Percentiles rank a stretch among this genome's conserved stretches.
Conservation (phyloP, 1,140 invertebrate species). For the Pogonus chalceus region DNA sequence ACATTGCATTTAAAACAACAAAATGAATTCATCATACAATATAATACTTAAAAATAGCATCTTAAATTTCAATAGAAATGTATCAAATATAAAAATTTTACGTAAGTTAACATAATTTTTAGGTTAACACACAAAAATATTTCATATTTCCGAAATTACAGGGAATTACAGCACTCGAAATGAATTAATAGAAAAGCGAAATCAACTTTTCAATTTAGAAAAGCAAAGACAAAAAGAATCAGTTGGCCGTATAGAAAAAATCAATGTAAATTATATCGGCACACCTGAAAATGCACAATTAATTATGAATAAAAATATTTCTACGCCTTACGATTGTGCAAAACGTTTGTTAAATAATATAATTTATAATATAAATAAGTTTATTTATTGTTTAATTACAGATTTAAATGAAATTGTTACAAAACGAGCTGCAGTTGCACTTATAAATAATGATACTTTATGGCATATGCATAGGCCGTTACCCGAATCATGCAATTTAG, state of each 20-base stretch:
- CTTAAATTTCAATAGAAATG: not conserved
- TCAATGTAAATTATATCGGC: conserved; percentile 71
- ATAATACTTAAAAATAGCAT: not conserved
- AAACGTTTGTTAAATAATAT: conserved; percentile 53
- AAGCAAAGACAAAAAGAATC: conserved; percentile 55
- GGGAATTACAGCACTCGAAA: not conserved
- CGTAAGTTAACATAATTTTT: not conserved
- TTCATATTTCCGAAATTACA: too few species aligned
- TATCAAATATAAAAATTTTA: not conserved
- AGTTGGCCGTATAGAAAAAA: conserved; percentile 83
- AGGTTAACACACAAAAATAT: too few species aligned
- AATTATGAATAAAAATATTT: conserved; percentile 86
- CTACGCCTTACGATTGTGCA: conserved; percentile 87
- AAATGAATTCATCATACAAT: not conserved
- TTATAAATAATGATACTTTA: conserved; percentile 60
- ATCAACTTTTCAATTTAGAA: conserved; percentile 72
- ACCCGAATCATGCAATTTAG: conserved; percentile 62
- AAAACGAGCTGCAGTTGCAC: conserved; percentile 64
- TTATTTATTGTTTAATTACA: conserved; percentile 34
- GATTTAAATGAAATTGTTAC: conserved; percentile 65
- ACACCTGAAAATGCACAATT: conserved; percentile 61
- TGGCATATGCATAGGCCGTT: conserved; percentile 94
- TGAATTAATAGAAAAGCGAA: conserved; percentile 32
- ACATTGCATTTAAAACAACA: not conserved
- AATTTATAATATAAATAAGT: not conserved